phyloP scores from a whole-genome alignment of 2,888 invertebrate genomes.

The Alviniconcha strummeri region DNA sequence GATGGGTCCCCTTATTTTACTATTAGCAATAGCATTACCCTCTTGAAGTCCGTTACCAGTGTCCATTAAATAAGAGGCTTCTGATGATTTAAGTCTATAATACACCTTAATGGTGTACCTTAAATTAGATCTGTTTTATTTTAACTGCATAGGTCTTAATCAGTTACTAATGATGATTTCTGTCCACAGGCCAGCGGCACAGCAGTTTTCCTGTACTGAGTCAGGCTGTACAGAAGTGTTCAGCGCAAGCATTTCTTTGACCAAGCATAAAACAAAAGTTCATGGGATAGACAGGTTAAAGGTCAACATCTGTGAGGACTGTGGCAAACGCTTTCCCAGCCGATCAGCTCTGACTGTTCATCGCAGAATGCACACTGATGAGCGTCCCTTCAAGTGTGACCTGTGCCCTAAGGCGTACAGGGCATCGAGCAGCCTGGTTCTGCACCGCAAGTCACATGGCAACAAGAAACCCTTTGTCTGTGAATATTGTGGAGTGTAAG shows the following conservation, averaged over 20 bases:
- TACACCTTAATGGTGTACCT: no score
- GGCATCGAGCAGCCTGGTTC: constrained; percentile 9
- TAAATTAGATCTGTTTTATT: no score
- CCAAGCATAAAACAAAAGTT: constrained; percentile 11
- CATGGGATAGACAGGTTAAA: constrained; percentile 20
- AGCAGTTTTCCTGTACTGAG: constrained; percentile 4
- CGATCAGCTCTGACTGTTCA: constrained; percentile 28
- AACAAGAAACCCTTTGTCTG: constrained; percentile 24
- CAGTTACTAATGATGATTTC: no score
- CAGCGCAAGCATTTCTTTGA: neutral
- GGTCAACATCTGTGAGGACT: constrained; percentile 22
- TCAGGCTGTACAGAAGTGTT: constrained; percentile 5
- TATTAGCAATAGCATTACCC: no score
- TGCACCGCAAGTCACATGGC: constrained; percentile 25
- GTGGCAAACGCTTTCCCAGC: constrained; percentile 25
- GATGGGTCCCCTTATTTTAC: no score
- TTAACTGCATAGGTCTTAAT: no score
- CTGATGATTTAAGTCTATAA: no score
- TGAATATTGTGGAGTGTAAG: constrained; percentile 18
- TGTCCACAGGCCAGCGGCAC: neutral
- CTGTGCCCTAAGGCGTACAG: constrained; percentile 36
- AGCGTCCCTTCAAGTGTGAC: constrained; percentile 40
- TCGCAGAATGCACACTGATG: constrained; percentile 36
- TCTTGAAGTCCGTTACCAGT: no score
- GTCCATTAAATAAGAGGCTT: no score